Base-by-base conservation (phyloP, 2,797 vertebrate species). In the Onychomys arenicola region DNA sequence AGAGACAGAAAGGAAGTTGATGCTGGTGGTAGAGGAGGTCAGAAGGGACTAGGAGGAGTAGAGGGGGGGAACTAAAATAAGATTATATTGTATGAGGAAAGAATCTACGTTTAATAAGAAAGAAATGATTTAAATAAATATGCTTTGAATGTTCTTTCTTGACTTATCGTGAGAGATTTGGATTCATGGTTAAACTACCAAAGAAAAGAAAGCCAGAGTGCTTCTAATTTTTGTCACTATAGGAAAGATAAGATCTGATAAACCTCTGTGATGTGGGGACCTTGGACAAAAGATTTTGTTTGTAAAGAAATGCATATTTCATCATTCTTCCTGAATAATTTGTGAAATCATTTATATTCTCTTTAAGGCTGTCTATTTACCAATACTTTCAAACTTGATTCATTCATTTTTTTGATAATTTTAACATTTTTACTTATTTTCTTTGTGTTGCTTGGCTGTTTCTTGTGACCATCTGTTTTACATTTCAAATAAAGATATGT, bases 321-420 rank as follows among this genome's bases (percentile, higher is more conserved):
- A 0, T 65, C 29, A 65, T 29, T 84, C 13, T 91, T 78, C 25
- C 32, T n/a, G 14, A 82, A 77, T 59, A 67, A 67, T 55, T 82
- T 43, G 43, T 84, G 17, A 63, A 63, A 32, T 46, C 16, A 63
- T 12, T 52, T 86, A 11, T 37, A 52, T 37, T 52, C 11, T 69
- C 16, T 25, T n/a, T 27, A 27, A 27, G 11, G 1, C 14, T 23
- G 1, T 67, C 29, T 49, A 11, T 52, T 32, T 55, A 27, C 49
- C 32, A 37, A 25, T 49, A 81, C 61, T 69, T 92, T 95, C 67
- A 69, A 92, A 75, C 73, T 76, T 81, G 4, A 37, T 92, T 89
- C 19, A 55, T 55, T 55, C 55, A 55, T 10, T 92, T 77, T 84
- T 61, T 61, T 80, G 75, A 32, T 19, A 81, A 46, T 32, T 80